These are phyloP conservation scores for Frankliniella fusca DNA, from an alignment of 2,888 invertebrate genomes.

Conservation along the genomic window DNA sequence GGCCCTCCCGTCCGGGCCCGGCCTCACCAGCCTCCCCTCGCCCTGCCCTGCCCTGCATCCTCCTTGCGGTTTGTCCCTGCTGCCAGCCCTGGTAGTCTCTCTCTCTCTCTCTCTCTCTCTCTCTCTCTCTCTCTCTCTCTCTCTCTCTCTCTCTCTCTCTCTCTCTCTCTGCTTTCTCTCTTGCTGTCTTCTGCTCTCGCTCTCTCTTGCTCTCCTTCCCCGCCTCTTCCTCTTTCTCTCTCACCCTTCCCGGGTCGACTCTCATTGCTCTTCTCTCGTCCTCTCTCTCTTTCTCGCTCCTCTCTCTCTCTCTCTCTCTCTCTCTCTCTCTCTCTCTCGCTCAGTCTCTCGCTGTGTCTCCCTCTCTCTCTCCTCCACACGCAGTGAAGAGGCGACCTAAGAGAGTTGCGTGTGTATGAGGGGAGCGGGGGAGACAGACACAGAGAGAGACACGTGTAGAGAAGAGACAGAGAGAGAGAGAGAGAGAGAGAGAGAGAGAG, in stretches of 20 bases:
- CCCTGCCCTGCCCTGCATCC: not conserved
- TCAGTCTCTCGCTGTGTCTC: too few relatives aligned
- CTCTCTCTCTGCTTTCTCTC: not conserved
- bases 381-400: not conserved
- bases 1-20: not conserved
- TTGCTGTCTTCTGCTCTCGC: not conserved
- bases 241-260: not conserved
- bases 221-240: not conserved
- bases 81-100: not conserved
- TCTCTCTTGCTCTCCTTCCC: not conserved
- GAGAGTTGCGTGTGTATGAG: too few relatives aligned
- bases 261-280: not conserved
- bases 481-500: not conserved
- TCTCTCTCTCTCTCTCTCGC: not conserved
- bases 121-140: not conserved
- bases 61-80: slow-evolving; percentile 10
- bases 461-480: not conserved
- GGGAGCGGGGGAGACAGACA: not conserved
- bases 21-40: not conserved
- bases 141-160: not conserved
- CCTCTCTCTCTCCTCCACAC: too few relatives aligned
- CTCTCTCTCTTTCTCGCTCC: not conserved
- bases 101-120: not conserved
- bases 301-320: not conserved
- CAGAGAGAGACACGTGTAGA: not conserved